These are phyloP conservation scores for Grantiella picta DNA, from an alignment of 2,113 vertebrate genomes.

Conservation along the genomic window DNA sequence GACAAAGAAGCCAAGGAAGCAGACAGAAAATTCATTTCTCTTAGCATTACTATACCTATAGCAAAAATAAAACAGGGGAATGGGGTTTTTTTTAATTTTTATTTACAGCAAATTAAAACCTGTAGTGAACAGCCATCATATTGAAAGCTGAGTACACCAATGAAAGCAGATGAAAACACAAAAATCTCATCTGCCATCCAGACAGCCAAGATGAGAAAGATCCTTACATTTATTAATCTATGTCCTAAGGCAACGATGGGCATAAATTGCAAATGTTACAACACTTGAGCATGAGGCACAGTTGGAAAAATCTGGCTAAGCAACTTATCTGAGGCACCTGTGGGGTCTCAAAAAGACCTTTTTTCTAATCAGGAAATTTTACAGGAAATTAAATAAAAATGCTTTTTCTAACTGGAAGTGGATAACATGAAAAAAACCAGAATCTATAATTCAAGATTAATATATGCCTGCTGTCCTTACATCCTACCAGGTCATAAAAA, in stretches of 20 bases:
- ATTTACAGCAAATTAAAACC: background rate
- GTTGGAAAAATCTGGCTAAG: background rate
- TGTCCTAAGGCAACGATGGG: background rate
- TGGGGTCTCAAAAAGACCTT: background rate
- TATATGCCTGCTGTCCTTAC: background rate
- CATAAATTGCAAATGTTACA: background rate
- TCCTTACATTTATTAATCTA: background rate
- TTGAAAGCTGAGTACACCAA: background rate
- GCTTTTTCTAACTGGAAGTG: background rate
- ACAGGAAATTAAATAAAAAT: constrained; percentile 18
- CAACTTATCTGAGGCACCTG: background rate
- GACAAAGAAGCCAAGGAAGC: background rate
- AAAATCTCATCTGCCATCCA: background rate
- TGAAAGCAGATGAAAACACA: background rate
- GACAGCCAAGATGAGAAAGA: background rate
- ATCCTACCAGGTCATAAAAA: background rate
- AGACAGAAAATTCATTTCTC: background rate
- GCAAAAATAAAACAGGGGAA: background rate
- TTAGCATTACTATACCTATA: background rate
- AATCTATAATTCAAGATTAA: background rate
- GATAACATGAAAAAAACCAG: background rate
- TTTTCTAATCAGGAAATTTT: background rate
- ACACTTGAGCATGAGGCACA: background rate
- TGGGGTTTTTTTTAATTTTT: background rate
- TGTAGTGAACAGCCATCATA: background rate